Evolutionary conservation across 2,888 invertebrate species (phyloP).

Genomic region (Cistogaster globosa): DNA sequence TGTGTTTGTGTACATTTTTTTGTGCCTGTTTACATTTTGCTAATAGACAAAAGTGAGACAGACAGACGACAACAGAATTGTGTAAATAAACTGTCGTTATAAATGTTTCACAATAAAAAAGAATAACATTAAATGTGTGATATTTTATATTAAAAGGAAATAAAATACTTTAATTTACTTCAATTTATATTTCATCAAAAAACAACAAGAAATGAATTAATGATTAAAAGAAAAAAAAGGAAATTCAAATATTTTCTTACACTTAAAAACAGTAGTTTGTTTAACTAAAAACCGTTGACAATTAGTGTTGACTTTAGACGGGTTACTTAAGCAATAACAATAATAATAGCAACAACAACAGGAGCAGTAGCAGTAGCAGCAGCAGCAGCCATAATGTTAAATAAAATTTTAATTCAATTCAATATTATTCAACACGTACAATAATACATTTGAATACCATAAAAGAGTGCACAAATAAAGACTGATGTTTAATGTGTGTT

Average conservation of each 20-base stretch:
- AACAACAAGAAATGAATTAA: neutral
- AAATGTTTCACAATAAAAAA: conserved; percentile 12
- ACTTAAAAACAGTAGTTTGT: conserved; percentile 41
- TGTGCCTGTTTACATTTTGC: conserved; percentile 25
- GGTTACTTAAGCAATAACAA: conserved; percentile 45
- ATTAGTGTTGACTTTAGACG: conserved; percentile 55
- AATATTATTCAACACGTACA: conserved; percentile 29
- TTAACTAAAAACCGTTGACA: conserved; percentile 63
- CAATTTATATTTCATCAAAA: conserved; percentile 35
- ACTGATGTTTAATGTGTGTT: conserved; percentile 10
- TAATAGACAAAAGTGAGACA: conserved; percentile 56
- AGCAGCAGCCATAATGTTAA: conserved; percentile 4
- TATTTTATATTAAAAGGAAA: conserved; percentile 46
- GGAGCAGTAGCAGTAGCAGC: neutral
- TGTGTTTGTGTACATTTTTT: neutral
- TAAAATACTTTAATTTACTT: conserved; percentile 46
- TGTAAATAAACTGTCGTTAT: conserved; percentile 44
- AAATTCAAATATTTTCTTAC: conserved; percentile 51
- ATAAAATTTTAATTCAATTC: conserved; percentile 54
- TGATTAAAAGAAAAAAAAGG: neutral
- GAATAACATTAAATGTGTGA: conserved; percentile 38
- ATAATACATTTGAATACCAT: neutral
- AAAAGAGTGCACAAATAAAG: conserved; percentile 33
- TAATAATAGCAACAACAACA: neutral
- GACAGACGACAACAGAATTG: conserved; percentile 8